Evolutionary conservation across 2,888 invertebrate species (phyloP).

Genomic region (Tinea pellionella): DNA sequence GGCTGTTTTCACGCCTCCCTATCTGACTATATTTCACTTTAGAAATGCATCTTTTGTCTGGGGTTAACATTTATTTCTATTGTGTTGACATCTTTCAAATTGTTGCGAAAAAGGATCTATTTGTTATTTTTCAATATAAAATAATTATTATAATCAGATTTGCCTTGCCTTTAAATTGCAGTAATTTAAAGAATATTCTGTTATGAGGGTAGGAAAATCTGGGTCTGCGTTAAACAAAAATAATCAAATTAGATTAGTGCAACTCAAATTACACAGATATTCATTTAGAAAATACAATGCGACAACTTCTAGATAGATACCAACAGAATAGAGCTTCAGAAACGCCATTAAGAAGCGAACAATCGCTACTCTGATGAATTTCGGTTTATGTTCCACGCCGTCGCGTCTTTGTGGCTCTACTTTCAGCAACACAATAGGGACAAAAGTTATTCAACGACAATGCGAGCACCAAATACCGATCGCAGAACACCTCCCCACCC

Average conservation of each 20-base stretch:
- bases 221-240: not conserved
- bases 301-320: constrained; percentile 11
- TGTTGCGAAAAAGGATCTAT: not conserved
- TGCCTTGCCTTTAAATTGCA: too few relatives aligned
- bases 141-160: too few relatives aligned
- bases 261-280: not conserved
- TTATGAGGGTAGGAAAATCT: too few relatives aligned
- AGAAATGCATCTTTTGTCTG: not conserved
- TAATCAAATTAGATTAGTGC: not conserved
- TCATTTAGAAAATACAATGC: not conserved
- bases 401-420: constrained; percentile 65
- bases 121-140: too few relatives aligned
- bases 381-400: constrained; percentile 64
- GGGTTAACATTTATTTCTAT: not conserved
- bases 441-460: constrained; percentile 71
- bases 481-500: constrained; percentile 31
- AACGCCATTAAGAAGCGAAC: constrained; percentile 59
- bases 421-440: constrained; percentile 68
- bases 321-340: constrained; percentile 13
- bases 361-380: constrained; percentile 66
- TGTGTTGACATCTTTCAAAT: not conserved
- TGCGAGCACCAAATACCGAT: constrained; percentile 70
- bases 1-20: constrained; percentile 5
- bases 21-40: not conserved
- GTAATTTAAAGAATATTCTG: too few relatives aligned